A percentile compares a stretch with the other conserved stretches of the same genome.
phyloP scores from a whole-genome alignment of 2,888 invertebrate species.

The Gonocerus acuteangulatus region DNA sequence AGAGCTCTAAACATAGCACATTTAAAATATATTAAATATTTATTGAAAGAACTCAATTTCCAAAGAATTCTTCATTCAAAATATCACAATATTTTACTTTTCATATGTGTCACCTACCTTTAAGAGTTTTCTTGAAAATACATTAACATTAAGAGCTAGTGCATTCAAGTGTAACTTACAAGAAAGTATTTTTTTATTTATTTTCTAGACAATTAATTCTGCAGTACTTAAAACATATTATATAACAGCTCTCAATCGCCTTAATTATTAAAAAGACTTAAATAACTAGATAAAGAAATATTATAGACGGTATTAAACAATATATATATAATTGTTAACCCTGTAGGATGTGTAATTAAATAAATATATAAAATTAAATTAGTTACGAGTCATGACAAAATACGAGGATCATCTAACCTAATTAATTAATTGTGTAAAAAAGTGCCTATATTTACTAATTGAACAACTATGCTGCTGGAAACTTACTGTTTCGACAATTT shows the following conservation, averaged over 20 bases:
- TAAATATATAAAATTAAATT: not conserved
- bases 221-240: not conserved
- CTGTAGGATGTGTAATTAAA: conserved; percentile 9
- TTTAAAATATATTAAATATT: conserved; percentile 17
- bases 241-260: not conserved
- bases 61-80: conserved; percentile 16
- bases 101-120: conserved; percentile 13
- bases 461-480: not conserved
- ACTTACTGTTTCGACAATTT: not conserved
- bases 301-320: not conserved
- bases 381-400: not conserved
- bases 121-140: conserved; percentile 14
- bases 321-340: conserved; percentile 7
- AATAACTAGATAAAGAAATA: not conserved
- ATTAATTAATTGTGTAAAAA: conserved; percentile 2
- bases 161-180: conserved; percentile 15
- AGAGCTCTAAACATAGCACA: not conserved
- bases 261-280: not conserved
- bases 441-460: conserved; percentile 10
- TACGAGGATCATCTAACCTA: not conserved
- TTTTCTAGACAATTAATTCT: not conserved
- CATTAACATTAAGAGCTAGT: conserved; percentile 17
- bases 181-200: not conserved
- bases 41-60: conserved; percentile 10
- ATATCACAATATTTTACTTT: conserved; percentile 25